Evolutionary conservation across 30 jellyfish, hydroid and myxozoan genomes (phyloP).

Genomic region (Sanderia malayensis): DNA sequence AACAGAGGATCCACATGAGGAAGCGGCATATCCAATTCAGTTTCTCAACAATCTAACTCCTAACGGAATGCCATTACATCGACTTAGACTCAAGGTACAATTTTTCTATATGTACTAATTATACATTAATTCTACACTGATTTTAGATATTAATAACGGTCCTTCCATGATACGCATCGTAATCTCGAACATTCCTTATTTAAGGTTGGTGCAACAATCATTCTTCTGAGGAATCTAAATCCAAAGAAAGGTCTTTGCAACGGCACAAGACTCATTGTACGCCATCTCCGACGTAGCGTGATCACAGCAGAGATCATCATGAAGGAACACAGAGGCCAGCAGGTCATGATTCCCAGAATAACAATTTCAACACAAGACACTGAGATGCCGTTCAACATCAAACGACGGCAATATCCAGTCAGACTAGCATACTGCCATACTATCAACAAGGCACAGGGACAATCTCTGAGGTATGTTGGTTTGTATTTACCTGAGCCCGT

Average conservation of each 20-base stretch:
- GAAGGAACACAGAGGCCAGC: conserved; percentile 13
- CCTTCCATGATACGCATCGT: not conserved
- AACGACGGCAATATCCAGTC: conserved; percentile 16
- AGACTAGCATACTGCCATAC: conserved; percentile 18
- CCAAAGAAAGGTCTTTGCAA: conserved; percentile 36
- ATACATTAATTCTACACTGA: not conserved
- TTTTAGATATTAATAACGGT: not conserved
- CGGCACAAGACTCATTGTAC: conserved; percentile 39
- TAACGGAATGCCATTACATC: conserved; percentile 28
- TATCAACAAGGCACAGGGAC: conserved; percentile 3
- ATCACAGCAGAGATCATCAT: conserved; percentile 33
- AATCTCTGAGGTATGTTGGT: not conserved
- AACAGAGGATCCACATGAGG: conserved; percentile 7
- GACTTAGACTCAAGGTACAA: not conserved
- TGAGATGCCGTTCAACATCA: too few species aligned
- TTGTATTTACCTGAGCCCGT: not conserved
- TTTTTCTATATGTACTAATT: too few species aligned
- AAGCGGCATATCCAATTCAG: conserved; percentile 14
- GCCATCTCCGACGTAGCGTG: not conserved
- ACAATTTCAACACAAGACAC: conserved; percentile 5
- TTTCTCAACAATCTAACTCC: conserved; percentile 23
- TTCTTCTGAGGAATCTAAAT: conserved; percentile 23
- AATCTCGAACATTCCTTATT: not conserved
- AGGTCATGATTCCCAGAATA: conserved; percentile 13
- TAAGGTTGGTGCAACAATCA: conserved; percentile 14